phyloP scores from a whole-genome alignment of 1,140 invertebrate genomes.

The Panagrolaimus sp. region DNA sequence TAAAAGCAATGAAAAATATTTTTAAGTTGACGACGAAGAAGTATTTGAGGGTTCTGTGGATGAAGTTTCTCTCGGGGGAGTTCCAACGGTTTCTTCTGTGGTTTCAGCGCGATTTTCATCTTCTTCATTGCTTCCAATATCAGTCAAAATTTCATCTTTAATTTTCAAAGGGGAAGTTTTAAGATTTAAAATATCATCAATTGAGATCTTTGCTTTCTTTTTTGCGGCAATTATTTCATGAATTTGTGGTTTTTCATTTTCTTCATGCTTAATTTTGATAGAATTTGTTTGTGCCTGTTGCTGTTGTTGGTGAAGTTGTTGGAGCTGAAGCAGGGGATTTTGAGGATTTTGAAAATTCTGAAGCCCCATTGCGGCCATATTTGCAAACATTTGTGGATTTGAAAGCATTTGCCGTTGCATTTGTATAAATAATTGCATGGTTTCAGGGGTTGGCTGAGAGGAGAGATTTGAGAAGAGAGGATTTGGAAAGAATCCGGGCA shows the following conservation, averaged over 20 bases:
- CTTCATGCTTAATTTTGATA: background rate
- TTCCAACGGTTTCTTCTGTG: too few species aligned
- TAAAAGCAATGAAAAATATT: too few species aligned
- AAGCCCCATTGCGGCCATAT: background rate
- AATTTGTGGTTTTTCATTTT: background rate
- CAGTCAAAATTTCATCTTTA: background rate
- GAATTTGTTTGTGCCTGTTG: background rate
- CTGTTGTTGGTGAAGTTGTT: too few species aligned
- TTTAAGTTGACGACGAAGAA: too few species aligned
- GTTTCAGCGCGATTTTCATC: too few species aligned
- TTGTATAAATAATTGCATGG: background rate
- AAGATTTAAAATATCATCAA: slow-evolving; percentile 6
- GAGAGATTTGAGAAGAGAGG: background rate
- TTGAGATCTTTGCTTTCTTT: slow-evolving; percentile 3
- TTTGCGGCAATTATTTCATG: background rate
- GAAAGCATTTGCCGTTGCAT: slow-evolving; percentile 7
- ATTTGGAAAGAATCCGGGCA: background rate
- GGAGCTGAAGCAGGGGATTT: background rate
- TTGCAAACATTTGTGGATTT: background rate
- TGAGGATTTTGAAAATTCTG: background rate
- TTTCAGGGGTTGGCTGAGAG: background rate
- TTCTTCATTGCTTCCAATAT: too few species aligned
- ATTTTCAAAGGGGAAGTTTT: background rate
- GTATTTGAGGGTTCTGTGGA: too few species aligned
- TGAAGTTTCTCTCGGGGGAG: too few species aligned